Evolutionary conservation across 2,888 invertebrate genomes (phyloP), one percentile per base, ranked within the genome.

Genomic region (Lasiommata megera): DNA sequence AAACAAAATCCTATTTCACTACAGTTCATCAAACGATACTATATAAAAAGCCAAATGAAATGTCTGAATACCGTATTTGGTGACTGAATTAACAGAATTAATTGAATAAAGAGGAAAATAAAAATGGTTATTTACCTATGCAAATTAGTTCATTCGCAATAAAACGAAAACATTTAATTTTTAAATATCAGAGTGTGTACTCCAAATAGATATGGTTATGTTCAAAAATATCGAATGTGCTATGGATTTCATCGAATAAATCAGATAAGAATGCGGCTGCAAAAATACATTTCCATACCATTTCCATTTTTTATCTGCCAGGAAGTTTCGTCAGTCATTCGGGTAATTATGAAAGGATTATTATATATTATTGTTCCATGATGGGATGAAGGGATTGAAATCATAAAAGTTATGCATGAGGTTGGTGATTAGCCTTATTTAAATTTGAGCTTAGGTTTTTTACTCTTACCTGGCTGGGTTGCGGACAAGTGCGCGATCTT

Each of bases 201-300:
- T 46, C 14, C 31, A 46, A 31, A 46, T 46, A 17, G 0, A 11
- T 16, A 8, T 29, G 11, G 46, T 16, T 31, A 31, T 31, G 6
- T 16, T 46, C 1, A 46, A 46, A 28, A 46, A 31, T 46, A 46
- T 46, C 29, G 6, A 14, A 31, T 16, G 29, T 44, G 44, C 28
- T 14, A 46, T 46, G 46, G 46, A 31, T 46, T 46, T 46, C 29
- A 31, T 31, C 16, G 31, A 31, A 46, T 46, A 29, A 31, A 46
- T 31, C 29, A 31, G 31, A 46, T 46, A 46, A 11, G 46, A 14
- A 46, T 16, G 31, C 14, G 31, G 16, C 29, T 29, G 29, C 14
- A 46, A 46, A 28, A 46, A 31, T 16, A 16, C 16, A 31, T 31
- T 31, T 28, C 23, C 23, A 5, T 23, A 3, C 23, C 23, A 23